These are phyloP conservation scores for Pyralis farinalis DNA, from an alignment of 2,888 invertebrate species.

Conservation along the genomic window DNA sequence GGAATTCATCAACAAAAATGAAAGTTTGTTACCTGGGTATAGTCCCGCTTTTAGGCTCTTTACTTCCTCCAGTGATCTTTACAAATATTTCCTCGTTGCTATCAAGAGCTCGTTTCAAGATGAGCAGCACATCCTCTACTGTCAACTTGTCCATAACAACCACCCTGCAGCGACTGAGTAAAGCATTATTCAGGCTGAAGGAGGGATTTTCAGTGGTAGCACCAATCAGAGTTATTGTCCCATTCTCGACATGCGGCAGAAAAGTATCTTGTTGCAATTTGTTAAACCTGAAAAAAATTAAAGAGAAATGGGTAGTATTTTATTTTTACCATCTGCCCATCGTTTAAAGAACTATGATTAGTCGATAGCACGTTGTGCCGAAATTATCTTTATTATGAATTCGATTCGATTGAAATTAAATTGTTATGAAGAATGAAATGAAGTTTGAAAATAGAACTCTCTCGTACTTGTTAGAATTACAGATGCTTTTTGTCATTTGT, in stretches of 20 bases:
- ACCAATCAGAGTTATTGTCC: conserved; percentile 88
- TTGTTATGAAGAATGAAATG: too few relatives aligned
- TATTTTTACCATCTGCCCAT: too few relatives aligned
- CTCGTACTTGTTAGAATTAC: too few relatives aligned
- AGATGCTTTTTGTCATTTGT: too few relatives aligned
- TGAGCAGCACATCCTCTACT: conserved; percentile 78
- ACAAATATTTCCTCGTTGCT: conserved; percentile 29
- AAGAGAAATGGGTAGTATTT: too few relatives aligned
- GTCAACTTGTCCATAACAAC: conserved; percentile 87
- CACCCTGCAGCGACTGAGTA: conserved; percentile 89
- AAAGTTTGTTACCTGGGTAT: conserved; percentile 1
- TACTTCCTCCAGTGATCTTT: not conserved
- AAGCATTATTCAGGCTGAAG: conserved; percentile 89
- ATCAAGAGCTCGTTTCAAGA: conserved; percentile 81
- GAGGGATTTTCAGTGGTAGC: conserved; percentile 96
- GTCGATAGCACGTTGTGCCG: too few relatives aligned
- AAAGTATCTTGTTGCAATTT: conserved; percentile 92
- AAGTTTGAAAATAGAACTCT: too few relatives aligned
- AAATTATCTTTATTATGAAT: too few relatives aligned
- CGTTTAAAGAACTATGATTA: too few relatives aligned
- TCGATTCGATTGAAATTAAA: too few relatives aligned
- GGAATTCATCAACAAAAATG: too few relatives aligned
- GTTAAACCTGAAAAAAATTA: conserved; percentile 86
- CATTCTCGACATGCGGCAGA: conserved; percentile 89
- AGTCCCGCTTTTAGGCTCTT: not conserved